Percentiles rank a stretch among this genome's conserved stretches.
Evolutionary conservation across 2,797 vertebrate genomes (phyloP).

Genomic region (Eulemur rubriventer): DNA sequence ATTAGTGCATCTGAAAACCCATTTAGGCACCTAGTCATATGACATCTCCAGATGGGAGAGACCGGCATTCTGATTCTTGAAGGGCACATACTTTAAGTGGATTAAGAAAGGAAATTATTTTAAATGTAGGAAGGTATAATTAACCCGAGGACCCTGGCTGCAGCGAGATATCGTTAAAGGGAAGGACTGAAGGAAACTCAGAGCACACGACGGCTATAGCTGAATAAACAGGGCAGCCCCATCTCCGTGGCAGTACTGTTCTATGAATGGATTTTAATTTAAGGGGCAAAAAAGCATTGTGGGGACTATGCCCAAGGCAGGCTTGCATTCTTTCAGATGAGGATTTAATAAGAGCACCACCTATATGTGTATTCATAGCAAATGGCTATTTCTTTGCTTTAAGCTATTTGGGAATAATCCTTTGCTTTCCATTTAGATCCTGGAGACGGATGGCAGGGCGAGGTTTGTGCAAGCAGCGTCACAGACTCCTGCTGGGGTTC

Average conservation of each 20-base stretch:
- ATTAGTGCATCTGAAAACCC: conserved; percentile 65
- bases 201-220: conserved; percentile 14
- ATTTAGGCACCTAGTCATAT: conserved; percentile 61
- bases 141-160: conserved; percentile 59
- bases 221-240: background rate
- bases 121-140: conserved; percentile 66
- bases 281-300: conserved; percentile 4
- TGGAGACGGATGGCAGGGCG: background rate
- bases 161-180: conserved; percentile 37
- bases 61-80: conserved; percentile 34
- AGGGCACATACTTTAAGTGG: conserved; percentile 64
- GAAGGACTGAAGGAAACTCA: conserved; percentile 41
- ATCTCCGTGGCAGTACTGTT: background rate
- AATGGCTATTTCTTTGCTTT: background rate
- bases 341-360: background rate
- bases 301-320: background rate
- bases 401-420: background rate
- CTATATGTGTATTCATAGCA: background rate
- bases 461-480: background rate
- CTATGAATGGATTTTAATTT: conserved; percentile 51
- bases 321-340: background rate
- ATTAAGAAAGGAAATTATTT: conserved; percentile 74
- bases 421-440: background rate
- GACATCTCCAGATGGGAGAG: conserved; percentile 59
- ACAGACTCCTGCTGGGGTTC: background rate